Evolutionary conservation across 2,797 vertebrate genomes (phyloP).

Genomic region (Sarcoramphus papa): DNA sequence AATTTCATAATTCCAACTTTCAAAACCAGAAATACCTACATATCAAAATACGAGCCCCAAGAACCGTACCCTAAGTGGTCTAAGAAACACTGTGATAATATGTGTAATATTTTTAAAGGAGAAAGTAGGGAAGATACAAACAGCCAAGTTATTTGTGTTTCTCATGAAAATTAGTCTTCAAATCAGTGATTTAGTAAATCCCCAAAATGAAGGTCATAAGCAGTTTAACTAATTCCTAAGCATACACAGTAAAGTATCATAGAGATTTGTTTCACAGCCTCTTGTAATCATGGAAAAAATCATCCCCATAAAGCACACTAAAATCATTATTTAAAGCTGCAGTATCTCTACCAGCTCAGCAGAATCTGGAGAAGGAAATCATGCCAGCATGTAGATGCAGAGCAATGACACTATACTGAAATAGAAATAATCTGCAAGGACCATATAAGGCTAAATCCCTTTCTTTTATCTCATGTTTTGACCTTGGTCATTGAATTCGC

Average conservation of each 20-base stretch:
- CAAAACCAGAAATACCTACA: neutral
- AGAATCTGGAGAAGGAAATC: neutral
- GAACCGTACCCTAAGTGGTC: neutral
- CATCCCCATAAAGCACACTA: neutral
- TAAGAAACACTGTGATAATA: neutral
- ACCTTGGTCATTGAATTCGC: neutral
- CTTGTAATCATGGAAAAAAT: neutral
- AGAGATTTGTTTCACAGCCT: neutral
- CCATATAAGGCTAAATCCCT: neutral
- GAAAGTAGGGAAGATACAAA: neutral
- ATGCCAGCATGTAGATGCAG: neutral
- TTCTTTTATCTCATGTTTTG: neutral
- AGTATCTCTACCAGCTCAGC: neutral
- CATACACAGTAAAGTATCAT: neutral
- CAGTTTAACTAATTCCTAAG: neutral
- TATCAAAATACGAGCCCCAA: neutral
- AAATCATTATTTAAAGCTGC: neutral
- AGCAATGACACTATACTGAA: neutral
- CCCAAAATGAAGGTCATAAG: neutral
- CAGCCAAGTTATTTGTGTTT: neutral
- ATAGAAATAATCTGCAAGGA: constrained; percentile 15
- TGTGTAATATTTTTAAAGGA: neutral
- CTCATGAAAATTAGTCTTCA: neutral
- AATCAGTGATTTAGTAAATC: neutral
- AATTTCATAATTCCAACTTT: neutral